These are phyloP conservation scores for Sciurus niger DNA, from an alignment of 2,113 vertebrate genomes.

Conservation along the genomic window DNA sequence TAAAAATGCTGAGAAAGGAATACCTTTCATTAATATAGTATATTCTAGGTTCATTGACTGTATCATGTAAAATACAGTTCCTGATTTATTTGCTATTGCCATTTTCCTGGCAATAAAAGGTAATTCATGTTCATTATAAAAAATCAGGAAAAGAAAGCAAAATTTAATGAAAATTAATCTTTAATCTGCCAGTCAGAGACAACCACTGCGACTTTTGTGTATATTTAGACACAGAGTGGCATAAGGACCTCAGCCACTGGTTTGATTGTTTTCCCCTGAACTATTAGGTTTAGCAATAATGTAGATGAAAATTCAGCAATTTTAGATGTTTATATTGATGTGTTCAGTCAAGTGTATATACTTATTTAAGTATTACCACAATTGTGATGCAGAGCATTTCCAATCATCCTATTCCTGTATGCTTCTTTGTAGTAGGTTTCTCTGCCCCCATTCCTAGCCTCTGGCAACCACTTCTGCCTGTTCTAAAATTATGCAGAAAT, in stretches of 20 bases:
- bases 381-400: neutral
- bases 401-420: neutral
- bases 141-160: slow-evolving; percentile 22
- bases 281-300: neutral
- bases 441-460: neutral
- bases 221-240: neutral
- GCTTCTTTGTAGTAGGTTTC: neutral
- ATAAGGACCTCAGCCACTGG: neutral
- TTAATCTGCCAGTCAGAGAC: neutral
- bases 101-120: slow-evolving; percentile 14
- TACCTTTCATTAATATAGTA: slow-evolving; percentile 32
- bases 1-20: neutral
- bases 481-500: neutral
- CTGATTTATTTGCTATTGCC: neutral
- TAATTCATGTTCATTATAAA: slow-evolving; percentile 27
- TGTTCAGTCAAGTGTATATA: neutral
- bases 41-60: neutral
- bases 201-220: neutral
- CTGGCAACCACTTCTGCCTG: neutral
- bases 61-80: slow-evolving; percentile 45
- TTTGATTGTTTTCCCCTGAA: neutral
- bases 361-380: neutral
- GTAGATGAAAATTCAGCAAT: neutral
- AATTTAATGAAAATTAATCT: neutral
- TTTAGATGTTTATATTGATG: neutral